Conservation (phyloP, 2,888 invertebrate genomes). For the Parascotia fuliginaria region DNA sequence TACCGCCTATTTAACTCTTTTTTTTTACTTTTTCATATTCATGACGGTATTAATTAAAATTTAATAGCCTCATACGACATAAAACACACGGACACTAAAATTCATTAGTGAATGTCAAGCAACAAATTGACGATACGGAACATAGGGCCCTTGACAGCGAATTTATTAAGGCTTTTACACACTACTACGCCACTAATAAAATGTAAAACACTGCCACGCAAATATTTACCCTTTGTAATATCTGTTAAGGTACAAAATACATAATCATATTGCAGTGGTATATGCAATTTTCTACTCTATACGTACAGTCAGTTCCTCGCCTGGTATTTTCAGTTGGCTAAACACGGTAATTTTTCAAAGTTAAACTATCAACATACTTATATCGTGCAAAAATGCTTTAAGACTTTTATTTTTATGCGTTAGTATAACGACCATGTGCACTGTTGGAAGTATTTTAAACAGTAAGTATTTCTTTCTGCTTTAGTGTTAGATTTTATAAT, state of each 20-base stretch:
- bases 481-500: too few species aligned
- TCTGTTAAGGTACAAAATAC: constrained; percentile 8
- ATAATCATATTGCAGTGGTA: background rate
- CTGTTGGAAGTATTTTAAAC: background rate
- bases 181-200: background rate
- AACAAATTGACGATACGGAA: constrained; percentile 12
- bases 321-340: constrained; percentile 32
- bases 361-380: constrained; percentile 10
- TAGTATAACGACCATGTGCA: background rate
- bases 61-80: background rate
- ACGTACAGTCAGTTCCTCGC: constrained; percentile 6
- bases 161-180: constrained; percentile 10
- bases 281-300: constrained; percentile 11
- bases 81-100: background rate
- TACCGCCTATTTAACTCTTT: too few species aligned
- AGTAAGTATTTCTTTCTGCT: too few species aligned
- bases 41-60: background rate
- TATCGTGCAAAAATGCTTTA: constrained; percentile 7
- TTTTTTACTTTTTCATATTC: background rate
- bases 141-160: constrained; percentile 28
- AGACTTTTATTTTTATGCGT: constrained; percentile 5
- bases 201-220: background rate
- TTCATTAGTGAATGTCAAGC: constrained; percentile 30
- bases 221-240: background rate
- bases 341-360: constrained; percentile 25